Base-by-base conservation (phyloP, 2,888 invertebrate genomes). In the Drosophila lutescens region DNA sequence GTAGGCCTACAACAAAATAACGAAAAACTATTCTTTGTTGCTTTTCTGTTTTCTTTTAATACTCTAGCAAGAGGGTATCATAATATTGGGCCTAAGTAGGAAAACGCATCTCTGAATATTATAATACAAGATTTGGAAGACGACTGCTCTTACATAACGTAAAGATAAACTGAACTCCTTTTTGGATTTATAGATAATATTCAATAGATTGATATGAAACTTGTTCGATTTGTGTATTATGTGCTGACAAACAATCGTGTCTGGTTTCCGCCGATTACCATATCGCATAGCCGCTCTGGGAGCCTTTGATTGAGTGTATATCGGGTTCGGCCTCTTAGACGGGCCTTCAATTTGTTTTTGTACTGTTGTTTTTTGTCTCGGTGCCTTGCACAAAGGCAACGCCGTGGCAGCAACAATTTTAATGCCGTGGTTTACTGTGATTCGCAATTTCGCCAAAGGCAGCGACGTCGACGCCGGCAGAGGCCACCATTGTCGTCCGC, bases 361-460 rank as follows among this genome's bases (percentile, higher is more conserved):
- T 57, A 20, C 32, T 59, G 60, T 56, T 71, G 51, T 17, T 49
- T 63, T 63, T 54, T 62, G 80, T 62, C 63, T 62, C 63, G 75
- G 78, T 78, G 57, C 78, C 72, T 78, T 78, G 78, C 76, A 68
- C 78, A 71, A 74, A 57, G 63, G 55, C 57, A 67, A 67, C 75
- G 74, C 50, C 56, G 55, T 61, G 67, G 61, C 69, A 70, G 71
- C 71, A 77, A 69, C 77, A 77, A 77, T 75, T 75, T 75, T 77
- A 77, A 78, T 78, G 61, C 74, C 74, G 74, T 72, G 74, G 66
- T 72, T 72, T 72, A 56, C 61, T 74, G 53, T 68, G 74, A 74
- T 74, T 74, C 74, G 75, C 73, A 73, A 66, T 74, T 66, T 67
- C 53, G 59, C 61, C 69, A 75, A 40, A 71, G 73, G 51, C 71